phyloP scores from a whole-genome alignment of 2,888 invertebrate genomes.

The Dermolepida albohirtum region DNA sequence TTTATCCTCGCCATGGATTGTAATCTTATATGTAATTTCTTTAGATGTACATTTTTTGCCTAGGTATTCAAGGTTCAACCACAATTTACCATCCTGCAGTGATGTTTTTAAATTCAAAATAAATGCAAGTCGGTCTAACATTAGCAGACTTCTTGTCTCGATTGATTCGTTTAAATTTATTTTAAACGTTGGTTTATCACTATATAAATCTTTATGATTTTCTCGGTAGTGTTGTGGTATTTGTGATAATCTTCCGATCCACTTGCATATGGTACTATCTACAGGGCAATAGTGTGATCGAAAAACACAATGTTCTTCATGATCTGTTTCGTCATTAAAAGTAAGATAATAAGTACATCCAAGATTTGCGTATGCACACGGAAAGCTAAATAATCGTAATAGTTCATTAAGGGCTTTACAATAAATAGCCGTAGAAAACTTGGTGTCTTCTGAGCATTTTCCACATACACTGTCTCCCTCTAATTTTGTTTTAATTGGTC shows the following conservation, averaged over 20 bases:
- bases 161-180: constrained; percentile 9
- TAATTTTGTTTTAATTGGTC: constrained; percentile 29
- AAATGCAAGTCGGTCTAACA: constrained; percentile 7
- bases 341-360: constrained; percentile 22
- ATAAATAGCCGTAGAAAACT: constrained; percentile 6
- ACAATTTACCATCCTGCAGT: constrained; percentile 20
- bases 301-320: constrained; percentile 28
- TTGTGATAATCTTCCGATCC: constrained; percentile 21
- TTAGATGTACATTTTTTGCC: not conserved
- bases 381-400: constrained; percentile 12
- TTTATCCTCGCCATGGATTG: constrained; percentile 17
- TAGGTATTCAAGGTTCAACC: constrained; percentile 29
- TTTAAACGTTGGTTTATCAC: constrained; percentile 22
- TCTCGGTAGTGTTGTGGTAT: constrained; percentile 28
- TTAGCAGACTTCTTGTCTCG: constrained; percentile 8
- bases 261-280: constrained; percentile 15
- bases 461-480: constrained; percentile 36
- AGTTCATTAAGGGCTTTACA: constrained; percentile 29
- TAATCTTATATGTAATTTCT: constrained; percentile 33
- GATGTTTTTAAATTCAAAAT: constrained; percentile 22
- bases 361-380: constrained; percentile 26
- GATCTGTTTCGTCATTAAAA: constrained; percentile 22
- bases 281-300: constrained; percentile 23
- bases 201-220: constrained; percentile 19
- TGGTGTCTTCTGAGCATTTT: constrained; percentile 21